These are phyloP conservation scores for Pyrgilauda ruficollis DNA, from an alignment of 2,113 vertebrate genomes.

Conservation along the genomic window DNA sequence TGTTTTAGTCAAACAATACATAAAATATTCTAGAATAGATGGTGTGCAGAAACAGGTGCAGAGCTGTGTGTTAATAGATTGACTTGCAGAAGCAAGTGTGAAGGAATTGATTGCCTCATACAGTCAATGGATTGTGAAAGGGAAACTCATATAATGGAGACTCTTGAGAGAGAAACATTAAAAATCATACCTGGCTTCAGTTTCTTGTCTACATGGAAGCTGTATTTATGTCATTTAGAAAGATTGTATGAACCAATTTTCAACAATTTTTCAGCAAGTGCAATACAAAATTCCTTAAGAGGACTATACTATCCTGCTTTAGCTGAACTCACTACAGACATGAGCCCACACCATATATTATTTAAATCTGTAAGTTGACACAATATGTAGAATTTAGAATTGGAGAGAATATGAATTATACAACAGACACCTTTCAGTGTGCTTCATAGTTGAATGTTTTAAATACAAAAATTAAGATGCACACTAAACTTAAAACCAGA, in stretches of 20 bases:
- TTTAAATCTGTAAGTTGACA: neutral
- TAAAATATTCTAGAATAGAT: neutral
- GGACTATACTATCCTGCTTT: neutral
- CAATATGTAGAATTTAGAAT: neutral
- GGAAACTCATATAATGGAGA: neutral
- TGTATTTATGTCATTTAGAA: neutral
- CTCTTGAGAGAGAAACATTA: neutral
- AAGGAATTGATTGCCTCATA: neutral
- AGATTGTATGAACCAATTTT: neutral
- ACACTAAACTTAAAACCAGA: neutral
- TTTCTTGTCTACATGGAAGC: neutral
- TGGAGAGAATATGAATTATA: neutral
- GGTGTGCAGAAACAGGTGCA: neutral
- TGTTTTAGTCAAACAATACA: neutral
- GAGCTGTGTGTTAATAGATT: neutral
- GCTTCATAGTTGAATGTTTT: neutral
- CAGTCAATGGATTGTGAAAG: neutral
- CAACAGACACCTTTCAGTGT: neutral
- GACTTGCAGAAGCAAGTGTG: neutral
- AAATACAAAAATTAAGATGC: neutral
- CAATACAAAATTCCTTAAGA: neutral
- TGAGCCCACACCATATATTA: neutral
- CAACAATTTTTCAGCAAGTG: neutral
- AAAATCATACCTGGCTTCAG: neutral
- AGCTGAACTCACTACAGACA: neutral